Evolutionary conservation across 2,888 invertebrate species (phyloP), one percentile per base, ranked within the genome.

Genomic region (Trichacis sp.): DNA sequence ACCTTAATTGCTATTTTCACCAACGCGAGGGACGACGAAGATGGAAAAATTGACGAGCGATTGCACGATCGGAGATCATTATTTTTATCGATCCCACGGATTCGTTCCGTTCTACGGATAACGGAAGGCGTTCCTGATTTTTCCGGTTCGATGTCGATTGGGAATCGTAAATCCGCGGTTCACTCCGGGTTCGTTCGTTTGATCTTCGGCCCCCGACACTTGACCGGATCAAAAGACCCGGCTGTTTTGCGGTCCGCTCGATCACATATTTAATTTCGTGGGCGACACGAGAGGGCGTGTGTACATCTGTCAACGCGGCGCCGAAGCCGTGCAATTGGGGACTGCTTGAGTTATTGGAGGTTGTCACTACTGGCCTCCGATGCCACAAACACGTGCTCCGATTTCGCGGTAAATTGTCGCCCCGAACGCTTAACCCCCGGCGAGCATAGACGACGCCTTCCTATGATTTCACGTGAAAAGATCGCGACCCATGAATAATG

Each of bases 321-420:
- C 24, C 73, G 69, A 64, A 71, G 73, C 76, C 74, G 74, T 73
- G 76, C 77, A 75, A 75, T 76, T 72, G 73, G 72, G 75, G 73
- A 67, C 43, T 73, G 75, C 75, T 72, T 75, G 78, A 78, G 73
- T 79, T 80, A 79, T 80, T 78, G 76, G 76, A 73, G 76, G 71
- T 78, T 78, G 78, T 77, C 79, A 73, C 69, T 72, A 70, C 70
- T 73, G 70, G 76, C 69, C 71, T 72, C 68, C 71, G 75, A 70
- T 80, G 79, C 78, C 80, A 79, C 72, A 72, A 79, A 80, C 80
- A 80, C 80, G 79, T 79, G 79, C 78, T 77, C 71, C 72, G 74
- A 76, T 78, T 78, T 77, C 75, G 73, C 78, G 79, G 76, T 79
- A 77, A 79, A 79, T 80, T 75, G 73, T 72, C 73, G 68, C 66